These are phyloP conservation scores for Falco rusticolus DNA, from an alignment of 2,797 vertebrate species.

Conservation along the genomic window DNA sequence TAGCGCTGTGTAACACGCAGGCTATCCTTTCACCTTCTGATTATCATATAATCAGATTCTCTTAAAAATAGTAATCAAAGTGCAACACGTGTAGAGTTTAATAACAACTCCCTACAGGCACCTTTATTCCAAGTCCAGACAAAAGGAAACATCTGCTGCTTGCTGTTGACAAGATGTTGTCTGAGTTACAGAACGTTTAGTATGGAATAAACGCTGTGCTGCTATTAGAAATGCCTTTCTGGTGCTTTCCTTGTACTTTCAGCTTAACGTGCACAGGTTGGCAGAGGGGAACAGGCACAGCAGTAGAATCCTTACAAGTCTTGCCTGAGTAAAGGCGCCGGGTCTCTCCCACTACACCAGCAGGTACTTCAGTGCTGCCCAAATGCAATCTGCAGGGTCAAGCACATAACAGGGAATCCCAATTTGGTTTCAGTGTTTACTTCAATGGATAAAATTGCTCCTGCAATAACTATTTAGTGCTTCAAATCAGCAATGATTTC, in stretches of 20 bases:
- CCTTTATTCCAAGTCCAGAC: slow-evolving; percentile 57
- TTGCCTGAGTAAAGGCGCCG: rapidly evolving
- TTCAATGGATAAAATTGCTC: not conserved
- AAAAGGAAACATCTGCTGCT: slow-evolving; percentile 53
- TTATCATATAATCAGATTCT: slow-evolving; percentile 10
- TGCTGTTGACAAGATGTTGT: slow-evolving; percentile 51
- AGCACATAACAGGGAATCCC: rapidly evolving
- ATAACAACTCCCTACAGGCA: slow-evolving; percentile 47
- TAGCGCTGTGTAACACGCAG: not conserved
- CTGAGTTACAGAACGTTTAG: slow-evolving; percentile 17
- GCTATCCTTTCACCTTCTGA: slow-evolving; percentile 19
- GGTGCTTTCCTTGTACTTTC: not conserved
- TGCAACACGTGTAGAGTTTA: slow-evolving; percentile 44
- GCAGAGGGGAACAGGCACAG: not conserved
- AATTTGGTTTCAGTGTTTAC: not conserved
- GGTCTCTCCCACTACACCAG: not conserved
- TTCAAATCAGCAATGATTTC: not conserved
- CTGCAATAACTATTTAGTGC: not conserved
- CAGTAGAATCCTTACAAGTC: rapidly evolving
- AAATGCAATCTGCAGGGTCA: not conserved
- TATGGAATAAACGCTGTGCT: not conserved
- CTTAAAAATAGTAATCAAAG: slow-evolving; percentile 62
- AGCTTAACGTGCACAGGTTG: not conserved
- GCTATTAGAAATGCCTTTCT: not conserved
- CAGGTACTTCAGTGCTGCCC: not conserved